Evolutionary conservation across 2,797 vertebrate genomes (phyloP).

Genomic region (Mionectes olivaceus): DNA sequence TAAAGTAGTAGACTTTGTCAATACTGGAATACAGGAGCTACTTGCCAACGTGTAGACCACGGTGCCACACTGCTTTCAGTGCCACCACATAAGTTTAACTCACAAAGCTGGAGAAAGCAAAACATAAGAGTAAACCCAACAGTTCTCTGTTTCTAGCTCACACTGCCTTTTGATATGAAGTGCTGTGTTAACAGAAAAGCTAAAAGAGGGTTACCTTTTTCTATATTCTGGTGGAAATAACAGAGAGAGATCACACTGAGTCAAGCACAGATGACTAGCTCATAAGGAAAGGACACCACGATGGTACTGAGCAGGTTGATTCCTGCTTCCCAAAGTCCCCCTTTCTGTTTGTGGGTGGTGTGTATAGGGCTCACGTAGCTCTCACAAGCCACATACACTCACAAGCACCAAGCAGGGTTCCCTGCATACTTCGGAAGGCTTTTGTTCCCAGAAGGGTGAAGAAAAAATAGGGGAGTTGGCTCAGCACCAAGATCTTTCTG

Average conservation of each 20-base stretch:
- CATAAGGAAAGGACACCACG: neutral
- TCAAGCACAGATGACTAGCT: accelerated
- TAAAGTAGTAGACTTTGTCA: neutral
- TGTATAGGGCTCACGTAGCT: neutral
- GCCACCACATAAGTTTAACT: neutral
- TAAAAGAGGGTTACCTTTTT: neutral
- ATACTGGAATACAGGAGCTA: neutral
- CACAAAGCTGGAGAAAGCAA: neutral
- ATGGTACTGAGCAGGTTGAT: neutral
- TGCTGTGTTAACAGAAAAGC: neutral
- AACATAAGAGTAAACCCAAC: neutral
- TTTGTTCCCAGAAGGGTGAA: conserved; percentile 66
- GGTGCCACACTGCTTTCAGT: neutral
- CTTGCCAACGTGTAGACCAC: neutral
- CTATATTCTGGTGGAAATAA: neutral
- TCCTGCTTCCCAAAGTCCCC: neutral
- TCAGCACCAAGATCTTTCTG: conserved; percentile 56
- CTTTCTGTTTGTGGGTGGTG: neutral
- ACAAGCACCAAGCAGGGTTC: neutral
- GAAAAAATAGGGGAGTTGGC: conserved; percentile 58
- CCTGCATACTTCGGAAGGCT: conserved; percentile 68
- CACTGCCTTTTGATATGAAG: neutral
- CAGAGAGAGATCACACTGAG: neutral
- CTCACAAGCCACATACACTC: neutral
- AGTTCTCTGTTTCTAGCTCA: neutral